Evolutionary conservation across 2,888 invertebrate genomes (phyloP).

Genomic region (Ennomos fuscantarius): DNA sequence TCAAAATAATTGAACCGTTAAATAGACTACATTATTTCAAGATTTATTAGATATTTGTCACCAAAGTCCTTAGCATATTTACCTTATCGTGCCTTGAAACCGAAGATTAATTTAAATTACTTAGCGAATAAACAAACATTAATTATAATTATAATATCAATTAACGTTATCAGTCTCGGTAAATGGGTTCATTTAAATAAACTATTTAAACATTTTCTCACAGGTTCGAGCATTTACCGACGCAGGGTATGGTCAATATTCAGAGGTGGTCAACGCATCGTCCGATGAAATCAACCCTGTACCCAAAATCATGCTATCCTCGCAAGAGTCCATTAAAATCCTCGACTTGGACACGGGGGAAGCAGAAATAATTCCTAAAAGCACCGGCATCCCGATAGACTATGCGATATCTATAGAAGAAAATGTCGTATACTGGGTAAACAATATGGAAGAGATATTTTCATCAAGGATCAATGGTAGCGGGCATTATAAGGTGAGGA

Average conservation of each 20-base stretch:
- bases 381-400: slow-evolving; percentile 88
- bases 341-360: slow-evolving; percentile 90
- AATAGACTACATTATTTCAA: no score
- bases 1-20: no score
- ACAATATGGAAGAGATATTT: slow-evolving; percentile 89
- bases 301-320: slow-evolving; percentile 91
- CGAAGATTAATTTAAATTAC: slow-evolving; percentile 15
- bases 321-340: slow-evolving; percentile 89
- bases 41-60: not conserved
- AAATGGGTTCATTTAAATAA: not conserved
- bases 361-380: slow-evolving; percentile 85
- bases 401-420: slow-evolving; percentile 89
- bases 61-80: slow-evolving; percentile 14
- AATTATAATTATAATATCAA: slow-evolving; percentile 7
- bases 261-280: slow-evolving; percentile 84
- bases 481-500: slow-evolving; percentile 74
- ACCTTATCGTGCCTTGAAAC: slow-evolving; percentile 7
- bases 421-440: slow-evolving; percentile 92
- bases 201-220: slow-evolving; percentile 9
- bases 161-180: not conserved
- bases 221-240: slow-evolving; percentile 93
- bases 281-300: slow-evolving; percentile 91
- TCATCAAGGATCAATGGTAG: slow-evolving; percentile 85
- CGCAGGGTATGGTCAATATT: slow-evolving; percentile 90
- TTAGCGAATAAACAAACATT: slow-evolving; percentile 13